Base-by-base conservation (phyloP, 2,113 vertebrate species). In the Callorhinus ursinus region DNA sequence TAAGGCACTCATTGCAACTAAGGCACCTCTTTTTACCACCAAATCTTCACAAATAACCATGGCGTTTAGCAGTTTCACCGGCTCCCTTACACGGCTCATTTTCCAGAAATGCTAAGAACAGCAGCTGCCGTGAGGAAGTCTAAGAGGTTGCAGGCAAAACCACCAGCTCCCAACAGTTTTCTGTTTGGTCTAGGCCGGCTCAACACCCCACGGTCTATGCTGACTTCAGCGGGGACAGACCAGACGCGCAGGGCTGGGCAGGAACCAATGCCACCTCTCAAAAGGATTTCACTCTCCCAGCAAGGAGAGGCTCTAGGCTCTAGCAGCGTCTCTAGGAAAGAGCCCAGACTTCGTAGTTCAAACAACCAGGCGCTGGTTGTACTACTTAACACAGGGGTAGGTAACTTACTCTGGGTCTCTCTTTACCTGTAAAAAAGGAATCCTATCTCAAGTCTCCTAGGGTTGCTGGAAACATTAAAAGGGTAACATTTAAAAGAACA, bases 391-490 rank as follows among this genome's bases (percentile, higher is more conserved):
- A 0, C 2, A 15, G 7, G 21, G 10, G 10, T 21, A 12, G 15
- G 7, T 59, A 49, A 12, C 12, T 21, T 19, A 7, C 31, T 53
- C 46, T 5, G 39, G 55, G 65, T 42, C 77, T 65, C 61, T 8
- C 4, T 33, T 55, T 16, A 49, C n/a, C n/a, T 26, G 21, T 4
- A 22, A 85, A 31, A 74, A 67, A n/a, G 13, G 2, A 72, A 18
- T 6, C 42, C 0, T 4, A 33, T 10, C 51, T 18, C 26, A 3
- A 4, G n/a, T 10, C 42, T 42, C n/a, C 8, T 0, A 22, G 7
- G 33, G 22, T 9, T 14, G 36, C 3, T 28, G 67, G 26, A 46
- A 21, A 33, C 90, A 76, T 21, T 19, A 31, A 18, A 24, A 16
- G 1, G 22, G 4, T 7, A 72, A 74, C 71, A 67, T 4, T 76